Evolutionary conservation across 2,888 invertebrate genomes (phyloP), one percentile per base, ranked within the genome.

Genomic region (Byasa hedistus): DNA sequence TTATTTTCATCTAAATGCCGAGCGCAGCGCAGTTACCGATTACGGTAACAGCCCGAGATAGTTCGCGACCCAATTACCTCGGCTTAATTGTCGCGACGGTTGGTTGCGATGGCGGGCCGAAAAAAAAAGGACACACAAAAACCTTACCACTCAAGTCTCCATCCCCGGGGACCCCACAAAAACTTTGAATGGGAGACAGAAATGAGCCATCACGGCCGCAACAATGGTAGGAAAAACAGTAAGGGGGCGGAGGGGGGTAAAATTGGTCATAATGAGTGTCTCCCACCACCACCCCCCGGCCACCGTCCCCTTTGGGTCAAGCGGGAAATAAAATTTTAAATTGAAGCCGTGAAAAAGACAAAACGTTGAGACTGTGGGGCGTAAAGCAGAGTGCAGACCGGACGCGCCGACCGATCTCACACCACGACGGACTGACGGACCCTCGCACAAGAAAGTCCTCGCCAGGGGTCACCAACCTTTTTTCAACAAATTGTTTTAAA

Each of bases 181-280:
- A 82, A 81, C 2, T 78, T 77, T 81, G 80, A 84, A 87, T 81
- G 78, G 78, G 76, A 77, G 81, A 81, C 80, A 82, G 79, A 85
- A 88, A 87, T 86, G 87, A 86, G 86, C 86, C 87, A 85, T 86
- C 84, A 77, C 73, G 70, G 76, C 70, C 72, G 76, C 76, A 80
- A 86, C 84, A 84, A 85, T 84, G 79, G 79, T 73, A 79, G 79
- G 83, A 80, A 77, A 82, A 85, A 84, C 85, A 82, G 83, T 78
- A n/a, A n/a, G n/a, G n/a, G n/a, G n/a, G n/a, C n/a, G n/a, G 4
- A 10, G 32, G 32, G 81, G 82, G 82, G 83, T 82, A 83, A 87
- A 91, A 90, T 90, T 90, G 89, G 89, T 90, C 87, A 89, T 91
- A 90, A 90, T 91, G 89, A 89, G 86, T 82, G 79, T 81, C 84